Evolutionary conservation across 2,113 vertebrate genomes (phyloP).

Genomic region (Trogon surrucura): DNA sequence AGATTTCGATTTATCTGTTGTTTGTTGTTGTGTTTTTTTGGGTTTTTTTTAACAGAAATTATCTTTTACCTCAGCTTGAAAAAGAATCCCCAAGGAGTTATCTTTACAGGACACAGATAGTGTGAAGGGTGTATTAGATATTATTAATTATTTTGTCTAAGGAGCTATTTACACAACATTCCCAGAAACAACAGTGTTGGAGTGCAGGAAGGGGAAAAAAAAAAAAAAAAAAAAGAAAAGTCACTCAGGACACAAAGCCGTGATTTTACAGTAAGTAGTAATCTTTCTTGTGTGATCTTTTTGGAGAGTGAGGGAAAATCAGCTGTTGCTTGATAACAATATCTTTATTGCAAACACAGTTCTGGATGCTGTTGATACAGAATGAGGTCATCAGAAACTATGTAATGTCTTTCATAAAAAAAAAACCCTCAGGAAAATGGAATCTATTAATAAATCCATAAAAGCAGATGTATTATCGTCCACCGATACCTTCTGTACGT

Average conservation of each 20-base stretch:
- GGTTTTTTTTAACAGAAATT: background rate
- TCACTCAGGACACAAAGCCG: background rate
- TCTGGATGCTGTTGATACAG: background rate
- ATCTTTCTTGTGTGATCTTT: background rate
- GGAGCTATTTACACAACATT: background rate
- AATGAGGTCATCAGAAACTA: background rate
- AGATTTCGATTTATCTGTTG: background rate
- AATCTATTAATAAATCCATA: background rate
- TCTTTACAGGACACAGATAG: background rate
- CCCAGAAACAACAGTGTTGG: background rate
- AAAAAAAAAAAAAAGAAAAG: too few species aligned
- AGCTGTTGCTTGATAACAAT: background rate
- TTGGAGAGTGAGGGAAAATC: background rate
- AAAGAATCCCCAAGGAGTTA: background rate
- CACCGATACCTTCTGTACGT: background rate
- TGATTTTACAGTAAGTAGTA: background rate
- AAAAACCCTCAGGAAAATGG: background rate
- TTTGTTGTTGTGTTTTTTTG: too few species aligned
- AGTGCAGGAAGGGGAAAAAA: too few species aligned
- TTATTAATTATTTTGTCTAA: background rate
- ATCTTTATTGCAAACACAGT: background rate
- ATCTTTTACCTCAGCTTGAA: background rate
- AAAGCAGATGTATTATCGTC: background rate
- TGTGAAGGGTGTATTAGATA: background rate
- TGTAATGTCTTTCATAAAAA: background rate